These are phyloP conservation scores for Phrynosoma blainvillii DNA, from an alignment of 2,113 vertebrate genomes.

Conservation along the genomic window DNA sequence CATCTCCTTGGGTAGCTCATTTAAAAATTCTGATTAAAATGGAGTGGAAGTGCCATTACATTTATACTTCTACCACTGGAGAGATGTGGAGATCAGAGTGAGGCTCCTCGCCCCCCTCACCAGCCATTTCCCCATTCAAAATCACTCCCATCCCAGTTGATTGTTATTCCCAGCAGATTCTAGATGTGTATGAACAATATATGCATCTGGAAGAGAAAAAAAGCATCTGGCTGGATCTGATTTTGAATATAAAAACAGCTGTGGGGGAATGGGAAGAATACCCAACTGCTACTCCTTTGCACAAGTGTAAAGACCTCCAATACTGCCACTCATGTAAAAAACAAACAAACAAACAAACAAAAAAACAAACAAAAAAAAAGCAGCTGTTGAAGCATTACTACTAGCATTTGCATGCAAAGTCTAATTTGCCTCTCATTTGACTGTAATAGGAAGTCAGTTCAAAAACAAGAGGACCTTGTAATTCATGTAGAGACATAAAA, in stretches of 20 bases:
- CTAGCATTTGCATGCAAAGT: neutral
- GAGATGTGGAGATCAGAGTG: neutral
- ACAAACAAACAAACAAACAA: too few species aligned
- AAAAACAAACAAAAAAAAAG: too few species aligned
- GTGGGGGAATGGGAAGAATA: neutral
- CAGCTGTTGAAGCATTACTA: neutral
- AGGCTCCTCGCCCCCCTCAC: neutral
- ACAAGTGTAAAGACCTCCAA: neutral
- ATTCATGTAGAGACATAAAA: too few species aligned
- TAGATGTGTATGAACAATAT: neutral
- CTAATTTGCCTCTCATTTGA: neutral
- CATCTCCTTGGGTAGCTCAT: too few species aligned
- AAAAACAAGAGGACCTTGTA: too few species aligned
- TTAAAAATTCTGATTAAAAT: too few species aligned
- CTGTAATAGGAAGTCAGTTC: too few species aligned
- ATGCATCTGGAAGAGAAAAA: neutral
- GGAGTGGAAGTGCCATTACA: too few species aligned
- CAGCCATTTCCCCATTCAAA: neutral
- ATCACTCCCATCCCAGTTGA: neutral
- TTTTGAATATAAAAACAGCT: neutral
- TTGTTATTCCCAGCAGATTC: too few species aligned
- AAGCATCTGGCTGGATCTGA: too few species aligned
- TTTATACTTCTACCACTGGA: too few species aligned
- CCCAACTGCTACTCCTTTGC: neutral
- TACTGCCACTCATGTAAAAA: neutral